Conservation (phyloP, 1,140 invertebrate genomes). For the Bacillus rossius region DNA sequence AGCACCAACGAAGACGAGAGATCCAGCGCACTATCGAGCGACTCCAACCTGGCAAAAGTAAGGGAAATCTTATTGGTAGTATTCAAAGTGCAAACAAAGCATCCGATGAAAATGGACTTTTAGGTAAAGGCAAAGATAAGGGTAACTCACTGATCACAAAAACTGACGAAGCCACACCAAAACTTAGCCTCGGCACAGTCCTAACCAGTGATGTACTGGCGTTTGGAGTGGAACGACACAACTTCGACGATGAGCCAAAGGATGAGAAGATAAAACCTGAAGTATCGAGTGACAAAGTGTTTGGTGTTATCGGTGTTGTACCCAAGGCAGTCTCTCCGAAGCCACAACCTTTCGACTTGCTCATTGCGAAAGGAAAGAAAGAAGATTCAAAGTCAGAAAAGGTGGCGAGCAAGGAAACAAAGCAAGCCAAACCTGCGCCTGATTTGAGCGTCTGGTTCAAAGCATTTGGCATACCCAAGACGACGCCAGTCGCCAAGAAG, state of each 20-base stretch:
- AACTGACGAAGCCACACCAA: conserved; percentile 58
- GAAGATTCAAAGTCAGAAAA: conserved; percentile 36
- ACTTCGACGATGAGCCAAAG: conserved; percentile 26
- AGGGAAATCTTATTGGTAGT: conserved; percentile 67
- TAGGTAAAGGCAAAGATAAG: conserved; percentile 9
- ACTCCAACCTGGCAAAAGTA: conserved; percentile 76
- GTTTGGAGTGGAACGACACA: conserved; percentile 23
- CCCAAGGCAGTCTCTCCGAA: too few species aligned
- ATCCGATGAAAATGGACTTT: background rate
- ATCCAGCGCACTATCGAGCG: conserved; percentile 75
- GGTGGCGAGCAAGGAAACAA: conserved; percentile 36
- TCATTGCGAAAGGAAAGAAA: conserved; percentile 11
- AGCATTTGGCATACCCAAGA: conserved; percentile 77
- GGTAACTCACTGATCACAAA: conserved; percentile 46
- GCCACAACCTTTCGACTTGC: too few species aligned
- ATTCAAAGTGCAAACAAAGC: conserved; percentile 9
- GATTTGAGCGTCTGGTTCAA: conserved; percentile 88
- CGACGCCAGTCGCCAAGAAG: conserved; percentile 28
- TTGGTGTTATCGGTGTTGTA: too few species aligned
- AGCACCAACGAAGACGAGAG: conserved; percentile 56
- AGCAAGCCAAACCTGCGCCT: conserved; percentile 64
- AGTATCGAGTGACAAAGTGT: background rate
- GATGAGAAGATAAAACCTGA: conserved; percentile 36
- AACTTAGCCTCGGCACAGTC: conserved; percentile 74
- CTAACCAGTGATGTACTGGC: conserved; percentile 50